phyloP scores from a whole-genome alignment of 2,797 vertebrate species.

The Cossypha polioptera region DNA sequence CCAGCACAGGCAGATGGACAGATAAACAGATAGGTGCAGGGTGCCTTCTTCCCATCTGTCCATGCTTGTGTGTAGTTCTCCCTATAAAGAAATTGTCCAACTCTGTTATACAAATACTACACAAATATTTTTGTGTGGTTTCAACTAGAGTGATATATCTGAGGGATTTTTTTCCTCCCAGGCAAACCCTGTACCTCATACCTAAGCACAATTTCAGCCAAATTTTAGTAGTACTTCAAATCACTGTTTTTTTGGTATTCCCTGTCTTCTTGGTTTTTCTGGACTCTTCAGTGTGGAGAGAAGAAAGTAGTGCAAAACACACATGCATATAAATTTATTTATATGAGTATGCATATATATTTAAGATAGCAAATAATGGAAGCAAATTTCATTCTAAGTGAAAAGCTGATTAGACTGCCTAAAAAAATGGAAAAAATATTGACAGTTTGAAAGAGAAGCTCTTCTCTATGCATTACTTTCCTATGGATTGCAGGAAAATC shows the following conservation, averaged over 20 bases:
- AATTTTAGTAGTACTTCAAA: not conserved
- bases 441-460: not conserved
- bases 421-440: not conserved
- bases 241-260: fast-evolving
- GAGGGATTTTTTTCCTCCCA: not conserved
- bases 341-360: not conserved
- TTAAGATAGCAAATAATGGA: not conserved
- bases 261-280: not conserved
- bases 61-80: not conserved
- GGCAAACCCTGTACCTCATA: not conserved
- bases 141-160: not conserved
- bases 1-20: not conserved
- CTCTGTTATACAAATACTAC: not conserved
- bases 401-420: not conserved
- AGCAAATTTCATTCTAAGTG: not conserved
- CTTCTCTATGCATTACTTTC: not conserved
- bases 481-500: not conserved
- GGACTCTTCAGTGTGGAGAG: not conserved
- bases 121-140: not conserved
- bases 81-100: not conserved
- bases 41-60: not conserved
- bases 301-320: not conserved
- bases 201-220: not conserved
- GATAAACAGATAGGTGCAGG: not conserved
- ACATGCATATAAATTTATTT: not conserved